Conservation (phyloP, 2,113 vertebrate species). For the Megaceryle maxima region DNA sequence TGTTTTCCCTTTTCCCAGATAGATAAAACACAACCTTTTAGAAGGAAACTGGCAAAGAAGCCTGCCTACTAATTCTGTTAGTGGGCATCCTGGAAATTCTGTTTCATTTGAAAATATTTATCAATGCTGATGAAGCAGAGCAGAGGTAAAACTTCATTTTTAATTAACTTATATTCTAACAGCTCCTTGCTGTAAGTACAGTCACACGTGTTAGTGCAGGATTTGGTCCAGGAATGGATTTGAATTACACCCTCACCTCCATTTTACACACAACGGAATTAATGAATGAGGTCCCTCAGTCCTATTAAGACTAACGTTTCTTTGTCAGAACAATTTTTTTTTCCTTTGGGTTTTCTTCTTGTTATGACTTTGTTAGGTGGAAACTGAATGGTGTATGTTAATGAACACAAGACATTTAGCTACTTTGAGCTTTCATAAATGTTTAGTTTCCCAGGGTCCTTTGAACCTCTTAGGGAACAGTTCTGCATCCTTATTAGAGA, state of each 20-base stretch:
- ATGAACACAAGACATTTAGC: slow-evolving; percentile 38
- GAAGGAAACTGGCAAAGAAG: not conserved
- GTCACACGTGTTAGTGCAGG: not conserved
- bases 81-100: not conserved
- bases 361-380: slow-evolving; percentile 39
- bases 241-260: not conserved
- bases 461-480: slow-evolving; percentile 38
- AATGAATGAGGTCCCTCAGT: slow-evolving; percentile 36
- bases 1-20: not conserved
- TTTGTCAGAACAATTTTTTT: not conserved
- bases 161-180: not conserved
- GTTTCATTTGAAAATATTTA: not conserved
- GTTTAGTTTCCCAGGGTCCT: slow-evolving; percentile 40
- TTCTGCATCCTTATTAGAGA: slow-evolving; percentile 60
- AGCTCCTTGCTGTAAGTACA: not conserved
- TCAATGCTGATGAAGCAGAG: not conserved
- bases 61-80: not conserved
- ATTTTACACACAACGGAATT: not conserved
- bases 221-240: not conserved
- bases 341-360: slow-evolving; percentile 14
- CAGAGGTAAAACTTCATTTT: not conserved
- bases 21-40: not conserved
- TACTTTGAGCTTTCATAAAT: not conserved
- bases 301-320: slow-evolving; percentile 30
- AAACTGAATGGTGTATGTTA: slow-evolving; percentile 21